Conservation (phyloP, 2,797 vertebrate genomes). For the Heteromormyrus szaboi region DNA sequence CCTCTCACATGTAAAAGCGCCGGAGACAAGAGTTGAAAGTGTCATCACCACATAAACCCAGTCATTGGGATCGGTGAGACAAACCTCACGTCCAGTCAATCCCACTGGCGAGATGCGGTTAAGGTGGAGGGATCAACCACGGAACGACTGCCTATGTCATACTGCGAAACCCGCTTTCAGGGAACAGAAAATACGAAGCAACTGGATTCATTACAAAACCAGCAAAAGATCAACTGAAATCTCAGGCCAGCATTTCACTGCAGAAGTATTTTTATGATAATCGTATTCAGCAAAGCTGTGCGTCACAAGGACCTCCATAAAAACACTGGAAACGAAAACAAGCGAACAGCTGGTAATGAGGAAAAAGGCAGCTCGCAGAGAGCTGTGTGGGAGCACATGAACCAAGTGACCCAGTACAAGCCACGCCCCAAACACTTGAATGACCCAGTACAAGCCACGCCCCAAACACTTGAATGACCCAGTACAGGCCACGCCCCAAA, state of each 20-base stretch:
- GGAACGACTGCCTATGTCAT: background rate
- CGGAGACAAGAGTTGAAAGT: background rate
- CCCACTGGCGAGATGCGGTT: background rate
- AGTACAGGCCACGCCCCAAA: background rate
- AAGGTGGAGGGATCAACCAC: background rate
- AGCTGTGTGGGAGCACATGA: background rate
- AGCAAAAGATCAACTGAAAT: background rate
- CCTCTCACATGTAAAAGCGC: background rate
- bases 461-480: background rate
- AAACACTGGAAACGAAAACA: background rate
- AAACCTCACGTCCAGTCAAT: background rate
- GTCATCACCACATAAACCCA: background rate
- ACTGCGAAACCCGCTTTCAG: background rate
- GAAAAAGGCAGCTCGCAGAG: background rate
- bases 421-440: background rate
- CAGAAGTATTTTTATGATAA: slow-evolving; percentile 9
- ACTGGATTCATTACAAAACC: background rate
- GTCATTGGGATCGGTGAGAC: background rate
- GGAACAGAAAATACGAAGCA: background rate
- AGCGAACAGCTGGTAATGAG: background rate
- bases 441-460: background rate
- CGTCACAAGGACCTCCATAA: background rate
- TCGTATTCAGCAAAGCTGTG: background rate
- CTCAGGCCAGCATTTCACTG: background rate
- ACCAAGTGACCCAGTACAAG: background rate